Evolutionary conservation across 1,140 invertebrate genomes (phyloP), one percentile per base, ranked within the genome.

Genomic region (Drosophila rufa): DNA sequence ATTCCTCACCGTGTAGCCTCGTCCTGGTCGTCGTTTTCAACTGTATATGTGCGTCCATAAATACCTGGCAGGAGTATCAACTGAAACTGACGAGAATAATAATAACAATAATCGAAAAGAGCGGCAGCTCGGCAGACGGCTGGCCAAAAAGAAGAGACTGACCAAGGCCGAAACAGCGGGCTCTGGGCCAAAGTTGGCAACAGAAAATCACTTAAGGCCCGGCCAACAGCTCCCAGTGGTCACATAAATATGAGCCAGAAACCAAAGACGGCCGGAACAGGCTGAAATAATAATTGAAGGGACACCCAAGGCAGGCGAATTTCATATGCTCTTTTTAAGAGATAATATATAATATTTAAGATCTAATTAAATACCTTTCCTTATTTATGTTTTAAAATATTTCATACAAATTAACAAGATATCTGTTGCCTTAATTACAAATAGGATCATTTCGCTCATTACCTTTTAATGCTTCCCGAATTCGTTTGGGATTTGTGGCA

Each of bases 161-260:
- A 46, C 62, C 62, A 47, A 62, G 60, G 59, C 62, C 53, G 5
- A 2, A 51, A 25, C 15, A 45, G 27, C 14, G 22, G n/a, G 4
- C 3, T 38, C 36, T 30, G 36, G 36, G 19, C 43, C 43, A 51
- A 51, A 53, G 50, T 70, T 42, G 79, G 48, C 36, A 66, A 50
- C 56, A 59, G 66, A 65, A 89, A 89, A 89, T 89, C 84, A 89
- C 84, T 89, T 89, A 89, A 83, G 84, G 60, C 80, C 65, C 59
- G 55, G 80, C 67, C 80, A 89, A 87, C 84, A 75, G 80, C 80
- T 87, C 84, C 84, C 84, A 89, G 53, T 71, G 77, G 84, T 74
- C 81, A 78, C 80, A 87, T 87, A 87, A 87, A 87, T 83, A 89
- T 89, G 80, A 80, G 58, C 80, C 80, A 57, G 48, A 62, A 82